Base-by-base conservation (phyloP, 2,113 vertebrate genomes). In the Tragelaphus imberbis region DNA sequence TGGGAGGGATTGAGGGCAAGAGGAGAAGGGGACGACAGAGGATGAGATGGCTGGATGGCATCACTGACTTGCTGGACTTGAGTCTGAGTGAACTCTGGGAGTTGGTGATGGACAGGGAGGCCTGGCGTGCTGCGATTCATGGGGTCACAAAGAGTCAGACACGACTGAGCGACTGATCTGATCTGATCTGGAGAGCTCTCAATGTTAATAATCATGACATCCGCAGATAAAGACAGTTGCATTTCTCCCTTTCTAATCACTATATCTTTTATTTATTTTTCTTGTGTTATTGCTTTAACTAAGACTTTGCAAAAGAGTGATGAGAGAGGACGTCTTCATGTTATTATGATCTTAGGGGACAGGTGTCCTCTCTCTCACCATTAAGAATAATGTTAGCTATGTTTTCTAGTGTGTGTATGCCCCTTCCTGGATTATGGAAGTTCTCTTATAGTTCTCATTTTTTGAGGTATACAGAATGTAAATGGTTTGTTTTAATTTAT, bases 211-310 rank as follows among this genome's bases (percentile, higher is more conserved):
- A 88, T 87, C 21, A 87, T 33, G 30, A 49, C 19, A 55, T 77
- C 30, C 96, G 55, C 30, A 89, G 91, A n/a, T 77, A 90, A 77
- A 92, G 30, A 75, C 0, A 15, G n/a, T 55, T 75, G 59, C 89
- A 71, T 58, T 96, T 94, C 27, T 90, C 65, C n/a, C 28, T 86
- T 84, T 94, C 3, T 84, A 55, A 56, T 61, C 7, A 49, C 19
- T 88, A 23, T 47, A 28, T 2, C 9, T 93, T 91, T 77, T 79
- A 68, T 92, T 95, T 90, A 28, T 93, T 97, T 97, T 97, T 97
- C 96, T 94, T 94, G 58, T 95, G 90, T 95, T 97, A 97, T 92
- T 88, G 49, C 47, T 56, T 16, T 97, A 89, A 84, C 51, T 82
- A 79, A 68, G 65, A 92, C 65, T 61, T 92, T 89, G 56, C 65